Evolutionary conservation across 2,888 invertebrate species (phyloP).

Genomic region (Papilio elwesi): DNA sequence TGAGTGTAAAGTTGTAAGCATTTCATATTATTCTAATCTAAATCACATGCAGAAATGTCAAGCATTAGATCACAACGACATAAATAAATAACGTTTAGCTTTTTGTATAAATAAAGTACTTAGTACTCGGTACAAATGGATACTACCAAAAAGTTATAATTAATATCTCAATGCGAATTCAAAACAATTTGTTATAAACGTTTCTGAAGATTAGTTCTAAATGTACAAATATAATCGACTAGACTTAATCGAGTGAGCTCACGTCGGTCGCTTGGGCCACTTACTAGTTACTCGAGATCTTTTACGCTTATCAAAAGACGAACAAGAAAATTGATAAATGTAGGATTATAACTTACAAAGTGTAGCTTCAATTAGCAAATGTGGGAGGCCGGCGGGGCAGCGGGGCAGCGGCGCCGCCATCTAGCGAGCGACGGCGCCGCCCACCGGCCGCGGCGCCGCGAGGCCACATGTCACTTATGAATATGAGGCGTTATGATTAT

Average conservation of each 20-base stretch:
- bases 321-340: slow-evolving; percentile 62
- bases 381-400: slow-evolving; percentile 75
- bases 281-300: not conserved
- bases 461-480: slow-evolving; percentile 81
- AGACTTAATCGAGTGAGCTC: not conserved
- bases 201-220: not conserved
- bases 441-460: slow-evolving; percentile 65
- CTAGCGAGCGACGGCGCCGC: slow-evolving; percentile 75
- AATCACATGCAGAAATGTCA: no score
- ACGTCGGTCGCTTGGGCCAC: not conserved
- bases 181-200: not conserved
- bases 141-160: not conserved
- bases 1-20: no score
- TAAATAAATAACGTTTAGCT: no score
- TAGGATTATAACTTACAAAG: slow-evolving; percentile 72
- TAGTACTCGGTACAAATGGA: no score
- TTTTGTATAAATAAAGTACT: no score
- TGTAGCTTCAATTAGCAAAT: slow-evolving; percentile 77
- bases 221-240: not conserved
- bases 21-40: no score
- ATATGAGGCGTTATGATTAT: slow-evolving; percentile 85
- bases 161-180: not conserved
- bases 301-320: slow-evolving; percentile 28
- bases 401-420: slow-evolving; percentile 75
- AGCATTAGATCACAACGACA: no score